Evolutionary conservation across 2,797 vertebrate genomes (phyloP), one percentile per base, ranked within the genome.

Genomic region (Gouania willdenowi): DNA sequence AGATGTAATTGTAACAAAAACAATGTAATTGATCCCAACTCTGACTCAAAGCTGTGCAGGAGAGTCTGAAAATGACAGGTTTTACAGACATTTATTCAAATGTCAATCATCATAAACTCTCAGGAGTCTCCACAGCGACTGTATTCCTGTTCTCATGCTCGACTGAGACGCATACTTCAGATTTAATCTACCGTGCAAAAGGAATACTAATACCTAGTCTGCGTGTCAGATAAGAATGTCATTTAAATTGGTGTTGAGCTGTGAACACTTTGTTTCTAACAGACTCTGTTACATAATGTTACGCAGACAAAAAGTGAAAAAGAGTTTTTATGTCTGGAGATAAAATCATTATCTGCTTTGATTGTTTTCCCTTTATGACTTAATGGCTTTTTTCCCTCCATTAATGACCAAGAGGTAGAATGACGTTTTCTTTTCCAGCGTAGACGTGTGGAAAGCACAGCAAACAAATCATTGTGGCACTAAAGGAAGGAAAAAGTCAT

Each of bases 121-220:
- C 1, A 5, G 9, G 21, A 48, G 32, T 26, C 27, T 34, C 50
- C 24, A 28, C 28, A 24, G 32, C 42, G 51, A 50, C 26, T 21
- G 41, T 9, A 11, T 29, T 37, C 26, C 16, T 45, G 60, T 66
- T 76, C 71, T 66, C 69, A 61, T 47, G 39, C 69, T 48, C 36
- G 30, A 64, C 40, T 39, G 32, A 69, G 31, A 43, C 53, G 37
- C 70, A 82, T 83, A 72, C 75, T 81, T 71, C 44, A 8, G 61
- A 64, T 49, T 68, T 73, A 83, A 81, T 76, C 65, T 68, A 40
- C 61, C 59, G 66, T 69, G 34, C 40, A 73, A 75, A 84, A 64
- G 44, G 58, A 34, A 65, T 28, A 61, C 55, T 70, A 61, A 71
- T 75, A 61, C 52, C 43, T 5, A 12, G 42, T 25, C 37, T 23